A percentile compares a stretch with the other conserved stretches of the same genome.
Evolutionary conservation across 2,888 invertebrate species (phyloP).

Genomic region (Ischnus inquisitorius): DNA sequence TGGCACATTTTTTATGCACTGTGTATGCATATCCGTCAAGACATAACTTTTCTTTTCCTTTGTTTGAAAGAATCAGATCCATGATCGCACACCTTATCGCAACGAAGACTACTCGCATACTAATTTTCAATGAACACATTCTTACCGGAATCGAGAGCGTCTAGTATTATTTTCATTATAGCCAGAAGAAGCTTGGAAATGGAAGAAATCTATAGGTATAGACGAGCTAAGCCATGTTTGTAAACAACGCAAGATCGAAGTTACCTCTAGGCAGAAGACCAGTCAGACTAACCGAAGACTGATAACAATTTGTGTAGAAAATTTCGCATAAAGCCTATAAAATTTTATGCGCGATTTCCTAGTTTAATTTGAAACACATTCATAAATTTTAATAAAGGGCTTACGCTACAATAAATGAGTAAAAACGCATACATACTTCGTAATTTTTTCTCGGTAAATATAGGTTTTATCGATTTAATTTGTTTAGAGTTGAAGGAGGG

Average conservation of each 20-base stretch:
- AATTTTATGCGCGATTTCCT: neutral
- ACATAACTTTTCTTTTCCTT: slow-evolving; percentile 7
- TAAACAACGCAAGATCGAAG: slow-evolving; percentile 1
- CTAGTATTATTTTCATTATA: neutral
- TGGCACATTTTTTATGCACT: neutral
- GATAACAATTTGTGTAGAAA: neutral
- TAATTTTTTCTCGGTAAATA: neutral
- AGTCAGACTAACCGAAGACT: slow-evolving; percentile 1
- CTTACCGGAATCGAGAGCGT: neutral
- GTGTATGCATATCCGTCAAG: neutral
- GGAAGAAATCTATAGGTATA: neutral
- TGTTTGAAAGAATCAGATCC: neutral
- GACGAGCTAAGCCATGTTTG: neutral
- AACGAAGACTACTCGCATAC: neutral
- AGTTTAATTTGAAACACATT: neutral
- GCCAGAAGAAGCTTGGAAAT: neutral
- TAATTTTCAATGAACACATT: neutral
- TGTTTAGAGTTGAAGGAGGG: too few relatives aligned
- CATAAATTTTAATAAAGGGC: neutral
- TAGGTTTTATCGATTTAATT: neutral
- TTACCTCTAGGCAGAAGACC: neutral
- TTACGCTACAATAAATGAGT: neutral
- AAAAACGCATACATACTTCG: too few relatives aligned
- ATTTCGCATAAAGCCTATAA: neutral
- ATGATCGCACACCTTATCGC: neutral